Conservation (phyloP, 2,113 vertebrate species). For the Sarotherodon lohbergeri region DNA sequence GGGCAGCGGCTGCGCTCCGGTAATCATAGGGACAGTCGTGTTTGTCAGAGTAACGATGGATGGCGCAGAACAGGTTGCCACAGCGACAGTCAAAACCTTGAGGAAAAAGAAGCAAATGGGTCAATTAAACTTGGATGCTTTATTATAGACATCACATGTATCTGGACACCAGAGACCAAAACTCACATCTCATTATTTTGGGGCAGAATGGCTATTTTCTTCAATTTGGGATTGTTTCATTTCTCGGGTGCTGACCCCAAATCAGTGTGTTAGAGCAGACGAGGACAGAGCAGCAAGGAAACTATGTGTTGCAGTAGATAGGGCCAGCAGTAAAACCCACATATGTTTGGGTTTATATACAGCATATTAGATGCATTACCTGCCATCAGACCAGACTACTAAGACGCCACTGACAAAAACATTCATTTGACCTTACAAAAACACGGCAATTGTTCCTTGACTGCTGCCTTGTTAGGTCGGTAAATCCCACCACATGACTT, state of each 20-base stretch:
- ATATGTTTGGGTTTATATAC: neutral
- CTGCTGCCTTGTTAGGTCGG: neutral
- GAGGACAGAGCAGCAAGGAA: neutral
- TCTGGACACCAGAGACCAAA: neutral
- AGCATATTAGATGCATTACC: neutral
- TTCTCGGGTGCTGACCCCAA: neutral
- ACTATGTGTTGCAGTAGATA: neutral
- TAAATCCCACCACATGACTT: neutral
- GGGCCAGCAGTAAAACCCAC: neutral
- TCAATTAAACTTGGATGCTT: neutral
- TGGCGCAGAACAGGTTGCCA: conserved; percentile 86
- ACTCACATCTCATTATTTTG: neutral
- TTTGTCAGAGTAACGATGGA: conserved; percentile 89
- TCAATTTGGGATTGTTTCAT: neutral
- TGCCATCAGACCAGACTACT: neutral
- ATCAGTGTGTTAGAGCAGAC: neutral
- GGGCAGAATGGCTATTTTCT: neutral
- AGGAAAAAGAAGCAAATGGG: neutral
- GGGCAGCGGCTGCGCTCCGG: conserved; percentile 83
- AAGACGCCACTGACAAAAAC: neutral
- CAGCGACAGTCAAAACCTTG: conserved; percentile 88
- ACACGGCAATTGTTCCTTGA: neutral
- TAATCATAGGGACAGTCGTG: conserved; percentile 88
- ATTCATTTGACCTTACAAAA: neutral
- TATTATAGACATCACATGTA: neutral